These are phyloP conservation scores for Spongilla lacustris DNA, from an alignment of 37 sponge, comb jelly and placozoan genomes.

Conservation along the genomic window DNA sequence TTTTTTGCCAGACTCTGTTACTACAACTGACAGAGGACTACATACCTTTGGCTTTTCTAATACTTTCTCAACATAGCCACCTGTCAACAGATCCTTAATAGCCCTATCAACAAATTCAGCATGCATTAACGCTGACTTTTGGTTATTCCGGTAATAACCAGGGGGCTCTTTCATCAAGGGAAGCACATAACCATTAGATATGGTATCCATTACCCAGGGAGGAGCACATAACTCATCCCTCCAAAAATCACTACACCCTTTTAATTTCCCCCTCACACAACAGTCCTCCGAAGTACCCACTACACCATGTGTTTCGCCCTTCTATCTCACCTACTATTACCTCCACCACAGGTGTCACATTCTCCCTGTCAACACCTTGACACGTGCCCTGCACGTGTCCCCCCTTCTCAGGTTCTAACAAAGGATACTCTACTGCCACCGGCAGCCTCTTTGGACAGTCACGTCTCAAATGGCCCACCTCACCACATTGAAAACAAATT, in stretches of 20 bases:
- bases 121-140: slow-evolving; percentile 4
- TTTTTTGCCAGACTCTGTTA: slow-evolving; percentile 7
- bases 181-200: slow-evolving; percentile 14
- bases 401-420: neutral
- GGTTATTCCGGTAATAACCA: neutral
- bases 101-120: slow-evolving; percentile 10
- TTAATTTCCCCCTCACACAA: slow-evolving; percentile 16
- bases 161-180: slow-evolving; percentile 9
- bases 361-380: slow-evolving; percentile 1
- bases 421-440: neutral
- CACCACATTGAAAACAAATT: slow-evolving; percentile 14
- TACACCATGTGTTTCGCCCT: neutral
- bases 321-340: slow-evolving; percentile 1
- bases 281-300: neutral
- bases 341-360: neutral
- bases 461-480: slow-evolving; percentile 18
- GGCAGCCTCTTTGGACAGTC: slow-evolving; percentile 8
- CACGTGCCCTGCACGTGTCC: slow-evolving; percentile 1
- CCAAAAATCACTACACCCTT: slow-evolving; percentile 10
- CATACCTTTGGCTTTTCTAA: slow-evolving; percentile 17
- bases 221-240: slow-evolving; percentile 22
- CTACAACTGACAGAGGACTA: slow-evolving; percentile 51
- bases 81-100: slow-evolving; percentile 4
- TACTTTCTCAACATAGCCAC: slow-evolving; percentile 3
- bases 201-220: neutral